These are phyloP conservation scores for Cryptosula pallasiana DNA, from an alignment of 2,888 invertebrate genomes.

Conservation along the genomic window DNA sequence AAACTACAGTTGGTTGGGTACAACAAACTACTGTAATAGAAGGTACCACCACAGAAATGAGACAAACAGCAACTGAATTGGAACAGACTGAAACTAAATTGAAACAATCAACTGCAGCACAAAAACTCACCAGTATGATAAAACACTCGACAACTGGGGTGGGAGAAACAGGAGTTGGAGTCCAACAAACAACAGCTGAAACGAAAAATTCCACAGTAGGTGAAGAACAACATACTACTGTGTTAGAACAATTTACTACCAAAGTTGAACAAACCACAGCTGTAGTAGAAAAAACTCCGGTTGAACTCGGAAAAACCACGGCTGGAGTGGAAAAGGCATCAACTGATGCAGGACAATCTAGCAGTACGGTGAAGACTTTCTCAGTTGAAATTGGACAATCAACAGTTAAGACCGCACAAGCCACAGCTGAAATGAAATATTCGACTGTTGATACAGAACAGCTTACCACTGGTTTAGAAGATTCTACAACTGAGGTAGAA, in stretches of 20 bases:
- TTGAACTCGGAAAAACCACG: no score
- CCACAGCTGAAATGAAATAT: no score
- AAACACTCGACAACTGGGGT: no score
- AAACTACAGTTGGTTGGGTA: background rate
- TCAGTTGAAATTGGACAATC: no score
- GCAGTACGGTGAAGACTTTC: no score
- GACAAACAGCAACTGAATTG: conserved; percentile 1
- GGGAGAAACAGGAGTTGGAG: background rate
- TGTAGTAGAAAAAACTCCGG: no score
- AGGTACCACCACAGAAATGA: background rate
- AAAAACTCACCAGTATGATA: background rate
- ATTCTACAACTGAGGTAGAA: background rate
- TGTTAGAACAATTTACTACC: no score
- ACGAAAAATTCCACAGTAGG: background rate
- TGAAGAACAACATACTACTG: background rate
- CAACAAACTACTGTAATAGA: background rate
- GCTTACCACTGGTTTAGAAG: no score
- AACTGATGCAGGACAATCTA: background rate
- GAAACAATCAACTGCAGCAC: background rate
- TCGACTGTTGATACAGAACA: no score
- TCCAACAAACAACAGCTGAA: background rate
- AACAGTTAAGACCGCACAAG: no score
- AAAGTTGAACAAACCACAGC: background rate
- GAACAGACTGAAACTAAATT: background rate
- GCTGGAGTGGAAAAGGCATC: background rate